Base-by-base conservation (phyloP, 2,113 vertebrate species). In the Lanius ludovicianus region DNA sequence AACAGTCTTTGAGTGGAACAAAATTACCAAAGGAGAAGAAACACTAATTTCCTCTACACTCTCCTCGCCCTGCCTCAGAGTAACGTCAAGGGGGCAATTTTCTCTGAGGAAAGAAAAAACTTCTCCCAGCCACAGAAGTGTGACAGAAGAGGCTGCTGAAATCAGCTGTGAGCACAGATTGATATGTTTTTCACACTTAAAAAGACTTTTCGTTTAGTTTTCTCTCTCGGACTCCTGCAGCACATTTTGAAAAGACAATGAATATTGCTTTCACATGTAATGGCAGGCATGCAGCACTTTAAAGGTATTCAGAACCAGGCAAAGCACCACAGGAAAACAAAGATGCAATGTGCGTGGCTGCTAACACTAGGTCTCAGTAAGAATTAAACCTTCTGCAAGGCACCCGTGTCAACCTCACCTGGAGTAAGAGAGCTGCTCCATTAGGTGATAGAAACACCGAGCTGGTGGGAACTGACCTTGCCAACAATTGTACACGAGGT, bases 1-100 rank as follows among this genome's bases (percentile, higher is more conserved):
- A 88, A 93, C 60, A 63, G 78, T 30, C 88, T 90, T 89, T 71
- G 46, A 93, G 71, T 53, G 49, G 47, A 96, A 90, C 31, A 93
- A 88, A 95, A 96, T 56, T 62, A 91, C 5, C 3, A 69, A 63
- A 90, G 22, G 14, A 80, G 82, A 78, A 90, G 83, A 78, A 94
- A 93, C 35, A 91, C 53, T 89, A 24, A 92, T 95, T 96, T 96
- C 69, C 76, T 76, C 69, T 89, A 84, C 69, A 17, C 39, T 87
- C 31, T 85, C 28, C 53, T 81, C 92, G 60, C 47, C 41, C 73
- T 71, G 50, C 41, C 70, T 91, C 47, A 27, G 33, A 82, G 62
- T 65, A 82, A 85, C 68, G 35, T 79, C 91, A 89, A 65, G 52
- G 52, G 77, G 62, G 30, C 63, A 90, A 91, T 95, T 94, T 94